phyloP scores from a whole-genome alignment of 2,797 vertebrate species.

The Centroberyx gerrardi region DNA sequence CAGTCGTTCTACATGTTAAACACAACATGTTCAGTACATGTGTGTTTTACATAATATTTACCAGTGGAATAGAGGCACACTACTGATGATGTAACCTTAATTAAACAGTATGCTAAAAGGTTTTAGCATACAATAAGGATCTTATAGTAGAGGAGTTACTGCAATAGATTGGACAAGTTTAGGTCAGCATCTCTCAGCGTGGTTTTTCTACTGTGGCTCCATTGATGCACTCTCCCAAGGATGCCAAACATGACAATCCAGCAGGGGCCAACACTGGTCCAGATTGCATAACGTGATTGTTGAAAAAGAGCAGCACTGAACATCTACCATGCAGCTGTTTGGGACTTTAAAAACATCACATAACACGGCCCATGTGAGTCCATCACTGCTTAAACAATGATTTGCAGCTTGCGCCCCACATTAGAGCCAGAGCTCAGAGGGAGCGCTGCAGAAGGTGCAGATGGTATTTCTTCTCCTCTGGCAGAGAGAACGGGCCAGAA shows the following conservation, averaged over 20 bases:
- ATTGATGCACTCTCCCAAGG: constrained; percentile 6
- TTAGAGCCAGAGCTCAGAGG: constrained; percentile 55
- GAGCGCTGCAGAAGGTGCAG: constrained; percentile 64
- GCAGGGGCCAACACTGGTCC: constrained; percentile 7
- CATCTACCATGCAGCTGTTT: constrained; percentile 46
- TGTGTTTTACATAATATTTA: constrained; percentile 18
- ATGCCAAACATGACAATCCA: constrained; percentile 9
- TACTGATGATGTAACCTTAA: neutral
- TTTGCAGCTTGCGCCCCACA: constrained; percentile 59
- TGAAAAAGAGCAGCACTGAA: constrained; percentile 14
- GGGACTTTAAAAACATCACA: constrained; percentile 41
- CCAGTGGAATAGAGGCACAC: neutral
- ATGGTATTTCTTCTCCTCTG: constrained; percentile 67
- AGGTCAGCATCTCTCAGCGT: neutral
- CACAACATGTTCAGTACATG: constrained; percentile 2
- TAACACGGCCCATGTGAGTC: constrained; percentile 41
- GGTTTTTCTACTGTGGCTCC: neutral
- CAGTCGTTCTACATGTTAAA: neutral
- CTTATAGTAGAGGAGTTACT: too few species aligned
- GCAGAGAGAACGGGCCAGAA: constrained; percentile 54
- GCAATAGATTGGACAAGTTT: too few species aligned
- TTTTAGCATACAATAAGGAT: too few species aligned
- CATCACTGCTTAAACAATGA: constrained; percentile 46
- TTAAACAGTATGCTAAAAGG: too few species aligned
- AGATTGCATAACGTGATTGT: constrained; percentile 19